Conservation (phyloP, 2,888 invertebrate genomes). For the Sphaeridia pumilis region DNA sequence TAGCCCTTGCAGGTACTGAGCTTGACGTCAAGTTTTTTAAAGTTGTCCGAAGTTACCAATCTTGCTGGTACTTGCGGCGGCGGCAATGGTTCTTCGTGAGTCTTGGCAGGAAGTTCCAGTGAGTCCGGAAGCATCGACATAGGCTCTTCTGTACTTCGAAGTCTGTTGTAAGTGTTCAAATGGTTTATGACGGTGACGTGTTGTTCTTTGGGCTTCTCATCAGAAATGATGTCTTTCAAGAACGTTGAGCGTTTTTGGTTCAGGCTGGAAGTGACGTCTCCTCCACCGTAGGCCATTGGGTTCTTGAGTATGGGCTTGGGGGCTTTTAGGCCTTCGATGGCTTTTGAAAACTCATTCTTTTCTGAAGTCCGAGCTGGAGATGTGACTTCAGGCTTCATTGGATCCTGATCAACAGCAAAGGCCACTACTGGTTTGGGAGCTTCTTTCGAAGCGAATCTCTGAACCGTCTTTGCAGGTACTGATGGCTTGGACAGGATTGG, state of each 20-base stretch:
- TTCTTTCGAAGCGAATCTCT: no score
- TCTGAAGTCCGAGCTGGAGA: no score
- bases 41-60: not conserved
- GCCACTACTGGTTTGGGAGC: no score
- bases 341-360: no score
- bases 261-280: no score
- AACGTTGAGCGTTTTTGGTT: slow-evolving; percentile 33
- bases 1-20: slow-evolving; percentile 1
- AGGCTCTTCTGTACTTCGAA: slow-evolving; percentile 10
- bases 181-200: not conserved
- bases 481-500: no score
- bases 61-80: not conserved
- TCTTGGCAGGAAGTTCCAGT: slow-evolving; percentile 8
- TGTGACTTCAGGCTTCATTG: no score
- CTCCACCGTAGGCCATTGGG: no score
- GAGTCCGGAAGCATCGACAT: slow-evolving; percentile 13
- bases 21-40: slow-evolving; percentile 2
- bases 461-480: no score
- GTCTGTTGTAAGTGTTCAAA: not conserved
- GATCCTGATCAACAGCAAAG: no score
- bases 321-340: no score
- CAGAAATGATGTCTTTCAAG: slow-evolving; percentile 26
- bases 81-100: not conserved
- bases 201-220: not conserved
- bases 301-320: no score